Evolutionary conservation across 1,140 invertebrate species (phyloP).

Genomic region (Rhopalosiphum padi): DNA sequence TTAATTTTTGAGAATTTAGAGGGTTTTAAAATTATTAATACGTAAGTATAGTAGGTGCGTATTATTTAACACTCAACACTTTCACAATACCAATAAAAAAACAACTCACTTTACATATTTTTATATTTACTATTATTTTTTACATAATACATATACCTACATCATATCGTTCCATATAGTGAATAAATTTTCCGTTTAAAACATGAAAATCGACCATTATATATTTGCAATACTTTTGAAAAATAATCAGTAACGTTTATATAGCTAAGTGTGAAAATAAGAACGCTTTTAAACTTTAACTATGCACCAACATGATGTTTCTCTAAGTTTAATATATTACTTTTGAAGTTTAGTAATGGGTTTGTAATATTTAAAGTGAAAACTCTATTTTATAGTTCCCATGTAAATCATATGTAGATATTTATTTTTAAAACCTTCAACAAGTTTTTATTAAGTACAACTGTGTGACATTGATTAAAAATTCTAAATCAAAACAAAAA

Average conservation of each 20-base stretch:
- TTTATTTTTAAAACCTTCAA: neutral
- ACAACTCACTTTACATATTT: neutral
- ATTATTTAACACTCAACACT: neutral
- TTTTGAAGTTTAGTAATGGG: constrained; percentile 30
- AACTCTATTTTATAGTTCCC: neutral
- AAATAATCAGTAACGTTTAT: constrained; percentile 29
- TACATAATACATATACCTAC: neutral
- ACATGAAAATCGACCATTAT: constrained; percentile 11
- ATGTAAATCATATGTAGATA: neutral
- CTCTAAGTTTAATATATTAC: neutral
- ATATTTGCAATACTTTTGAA: constrained; percentile 24
- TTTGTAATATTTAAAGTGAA: neutral
- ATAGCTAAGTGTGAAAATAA: neutral
- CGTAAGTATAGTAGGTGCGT: neutral
- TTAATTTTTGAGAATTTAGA: neutral
- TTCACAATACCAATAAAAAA: neutral
- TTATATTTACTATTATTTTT: neutral
- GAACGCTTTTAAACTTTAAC: neutral
- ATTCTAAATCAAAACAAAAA: too few relatives aligned
- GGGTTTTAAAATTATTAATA: neutral
- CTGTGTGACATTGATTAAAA: too few relatives aligned
- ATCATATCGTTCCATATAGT: neutral
- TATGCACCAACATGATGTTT: neutral
- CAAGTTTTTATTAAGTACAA: neutral
- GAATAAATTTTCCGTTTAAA: constrained; percentile 11